Percentiles rank a stretch among this genome's conserved stretches.
phyloP scores from a whole-genome alignment of 1,140 invertebrate genomes.

The Ostrea denselamellosa region DNA sequence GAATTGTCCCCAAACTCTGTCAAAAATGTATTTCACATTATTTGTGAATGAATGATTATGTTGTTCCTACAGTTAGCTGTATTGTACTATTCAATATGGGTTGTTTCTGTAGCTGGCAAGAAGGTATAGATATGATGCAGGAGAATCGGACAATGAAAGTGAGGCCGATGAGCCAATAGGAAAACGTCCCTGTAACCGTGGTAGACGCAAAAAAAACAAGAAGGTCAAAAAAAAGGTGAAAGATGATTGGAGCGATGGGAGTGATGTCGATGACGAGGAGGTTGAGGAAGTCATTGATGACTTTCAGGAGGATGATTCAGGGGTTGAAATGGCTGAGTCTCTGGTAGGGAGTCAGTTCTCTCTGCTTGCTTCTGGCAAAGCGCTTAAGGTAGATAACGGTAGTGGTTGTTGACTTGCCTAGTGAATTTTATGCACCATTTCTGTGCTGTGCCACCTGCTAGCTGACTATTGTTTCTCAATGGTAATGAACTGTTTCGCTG shows the following conservation, averaged over 20 bases:
- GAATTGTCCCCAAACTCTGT: too few species aligned
- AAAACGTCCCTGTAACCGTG: constrained; percentile 23
- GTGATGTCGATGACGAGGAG: constrained; percentile 40
- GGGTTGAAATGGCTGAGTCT: constrained; percentile 29
- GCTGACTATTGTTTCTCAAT: background rate
- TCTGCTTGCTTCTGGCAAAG: constrained; percentile 39
- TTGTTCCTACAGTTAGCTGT: background rate
- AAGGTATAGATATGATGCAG: constrained; percentile 32
- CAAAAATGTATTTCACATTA: too few species aligned
- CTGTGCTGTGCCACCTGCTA: background rate
- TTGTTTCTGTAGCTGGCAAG: constrained; percentile 28
- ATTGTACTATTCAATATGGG: background rate
- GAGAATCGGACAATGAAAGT: constrained; percentile 42
- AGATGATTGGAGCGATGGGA: constrained; percentile 40
- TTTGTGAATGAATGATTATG: background rate
- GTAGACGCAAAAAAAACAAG: constrained; percentile 13
- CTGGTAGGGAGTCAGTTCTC: constrained; percentile 41
- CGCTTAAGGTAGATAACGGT: constrained; percentile 44
- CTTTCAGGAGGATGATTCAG: constrained; percentile 13
- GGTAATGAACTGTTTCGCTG: background rate
- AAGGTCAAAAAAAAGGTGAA: background rate
- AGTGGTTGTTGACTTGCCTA: background rate
- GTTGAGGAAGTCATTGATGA: constrained; percentile 31
- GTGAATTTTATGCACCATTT: background rate
- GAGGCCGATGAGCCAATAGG: constrained; percentile 14